A percentile compares a stretch with the other conserved stretches of the same genome.
Evolutionary conservation across 1,140 invertebrate genomes (phyloP).

Genomic region (Drosophila elegans): DNA sequence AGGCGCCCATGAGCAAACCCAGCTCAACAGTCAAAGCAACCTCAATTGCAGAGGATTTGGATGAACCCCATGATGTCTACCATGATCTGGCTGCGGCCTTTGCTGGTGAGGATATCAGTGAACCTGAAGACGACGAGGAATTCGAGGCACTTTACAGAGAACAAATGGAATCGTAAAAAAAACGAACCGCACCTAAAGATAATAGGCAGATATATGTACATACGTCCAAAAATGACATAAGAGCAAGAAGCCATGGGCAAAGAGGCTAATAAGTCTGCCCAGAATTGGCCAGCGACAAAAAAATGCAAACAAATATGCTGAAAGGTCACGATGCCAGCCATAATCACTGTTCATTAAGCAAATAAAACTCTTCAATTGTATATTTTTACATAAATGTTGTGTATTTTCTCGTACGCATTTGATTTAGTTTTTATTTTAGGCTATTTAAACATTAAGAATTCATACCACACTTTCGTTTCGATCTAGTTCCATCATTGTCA

Average conservation of each 20-base stretch:
- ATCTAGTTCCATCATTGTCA: slow-evolving; percentile 17
- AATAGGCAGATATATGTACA: no score
- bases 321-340: neutral
- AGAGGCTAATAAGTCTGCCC: neutral
- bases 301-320: neutral
- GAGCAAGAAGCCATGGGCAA: neutral
- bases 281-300: neutral
- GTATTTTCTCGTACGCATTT: slow-evolving; percentile 40
- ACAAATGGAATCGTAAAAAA: neutral
- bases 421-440: slow-evolving; percentile 55
- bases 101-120: slow-evolving; percentile 3
- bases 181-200: neutral
- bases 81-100: slow-evolving; percentile 9
- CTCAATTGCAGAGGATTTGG: neutral
- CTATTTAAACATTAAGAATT: slow-evolving; percentile 68
- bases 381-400: slow-evolving; percentile 53
- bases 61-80: slow-evolving; percentile 9
- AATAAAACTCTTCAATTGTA: neutral
- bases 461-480: slow-evolving; percentile 32
- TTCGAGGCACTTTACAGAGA: neutral
- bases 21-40: neutral
- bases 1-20: neutral
- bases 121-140: neutral
- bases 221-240: neutral
- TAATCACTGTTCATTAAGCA: neutral